Conservation (phyloP, 1,140 invertebrate species). For the Argopecten irradians region DNA sequence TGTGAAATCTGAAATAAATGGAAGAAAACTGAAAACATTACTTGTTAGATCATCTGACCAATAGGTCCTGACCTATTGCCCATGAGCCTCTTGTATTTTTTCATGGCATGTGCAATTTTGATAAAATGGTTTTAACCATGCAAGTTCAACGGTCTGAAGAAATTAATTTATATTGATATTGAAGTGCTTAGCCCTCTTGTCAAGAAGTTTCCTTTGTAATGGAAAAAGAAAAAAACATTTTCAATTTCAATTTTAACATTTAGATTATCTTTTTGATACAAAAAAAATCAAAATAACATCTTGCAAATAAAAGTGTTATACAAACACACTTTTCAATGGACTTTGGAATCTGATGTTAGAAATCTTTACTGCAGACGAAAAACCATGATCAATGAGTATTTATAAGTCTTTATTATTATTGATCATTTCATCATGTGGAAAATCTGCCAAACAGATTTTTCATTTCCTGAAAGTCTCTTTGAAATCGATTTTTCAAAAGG, state of each 20-base stretch:
- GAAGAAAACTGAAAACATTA: too few species aligned
- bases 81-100: too few species aligned
- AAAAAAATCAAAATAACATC: neutral
- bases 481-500: slow-evolving; percentile 12
- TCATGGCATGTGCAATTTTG: too few species aligned
- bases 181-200: too few species aligned
- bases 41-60: too few species aligned
- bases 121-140: too few species aligned
- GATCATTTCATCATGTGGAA: neutral
- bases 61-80: too few species aligned
- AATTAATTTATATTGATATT: too few species aligned
- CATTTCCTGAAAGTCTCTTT: slow-evolving; percentile 18
- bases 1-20: too few species aligned
- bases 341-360: neutral
- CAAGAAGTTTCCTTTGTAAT: neutral
- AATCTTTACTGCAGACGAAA: neutral
- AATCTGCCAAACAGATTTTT: neutral
- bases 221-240: neutral
- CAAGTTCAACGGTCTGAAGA: too few species aligned
- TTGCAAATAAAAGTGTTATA: neutral
- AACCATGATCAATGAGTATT: slow-evolving; percentile 11
- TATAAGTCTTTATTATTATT: neutral
- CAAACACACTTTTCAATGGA: neutral
- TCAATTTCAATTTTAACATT: neutral
- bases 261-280: neutral